Conservation (phyloP, 2,797 vertebrate genomes). For the Poeciliopsis turneri region DNA sequence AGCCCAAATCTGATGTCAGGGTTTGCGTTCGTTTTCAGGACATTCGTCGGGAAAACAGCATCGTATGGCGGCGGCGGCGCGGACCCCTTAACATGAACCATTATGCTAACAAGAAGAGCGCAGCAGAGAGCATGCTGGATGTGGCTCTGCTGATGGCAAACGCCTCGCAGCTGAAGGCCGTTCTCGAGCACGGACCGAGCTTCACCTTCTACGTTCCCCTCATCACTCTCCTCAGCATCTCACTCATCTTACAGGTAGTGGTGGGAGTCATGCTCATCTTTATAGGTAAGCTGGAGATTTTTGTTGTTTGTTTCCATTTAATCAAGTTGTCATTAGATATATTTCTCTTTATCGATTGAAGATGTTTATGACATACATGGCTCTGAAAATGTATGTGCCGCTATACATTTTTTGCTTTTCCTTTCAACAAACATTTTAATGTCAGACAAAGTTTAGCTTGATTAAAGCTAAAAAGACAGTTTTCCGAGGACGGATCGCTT, state of each 20-base stretch:
- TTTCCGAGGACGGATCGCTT: neutral
- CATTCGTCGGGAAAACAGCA: accelerated
- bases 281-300: slow-evolving; percentile 83
- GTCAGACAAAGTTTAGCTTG: neutral
- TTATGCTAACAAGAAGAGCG: slow-evolving; percentile 98
- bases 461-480: neutral
- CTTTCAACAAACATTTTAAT: neutral
- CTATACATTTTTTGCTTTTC: neutral
- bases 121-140: slow-evolving; percentile 97
- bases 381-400: neutral
- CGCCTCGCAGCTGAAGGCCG: slow-evolving; percentile 94
- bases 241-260: slow-evolving; percentile 87
- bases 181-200: slow-evolving; percentile 86
- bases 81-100: slow-evolving; percentile 91
- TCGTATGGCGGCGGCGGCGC: slow-evolving; percentile 12
- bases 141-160: slow-evolving; percentile 97
- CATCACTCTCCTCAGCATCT: slow-evolving; percentile 90
- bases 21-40: slow-evolving; percentile 58
- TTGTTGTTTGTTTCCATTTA: neutral
- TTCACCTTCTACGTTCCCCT: slow-evolving; percentile 87
- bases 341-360: neutral
- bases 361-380: neutral
- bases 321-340: neutral
- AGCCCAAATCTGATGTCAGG: slow-evolving; percentile 13
- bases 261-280: slow-evolving; percentile 96